Base-by-base conservation (phyloP, 2,888 invertebrate genomes). In the Campopleginae sp. region DNA sequence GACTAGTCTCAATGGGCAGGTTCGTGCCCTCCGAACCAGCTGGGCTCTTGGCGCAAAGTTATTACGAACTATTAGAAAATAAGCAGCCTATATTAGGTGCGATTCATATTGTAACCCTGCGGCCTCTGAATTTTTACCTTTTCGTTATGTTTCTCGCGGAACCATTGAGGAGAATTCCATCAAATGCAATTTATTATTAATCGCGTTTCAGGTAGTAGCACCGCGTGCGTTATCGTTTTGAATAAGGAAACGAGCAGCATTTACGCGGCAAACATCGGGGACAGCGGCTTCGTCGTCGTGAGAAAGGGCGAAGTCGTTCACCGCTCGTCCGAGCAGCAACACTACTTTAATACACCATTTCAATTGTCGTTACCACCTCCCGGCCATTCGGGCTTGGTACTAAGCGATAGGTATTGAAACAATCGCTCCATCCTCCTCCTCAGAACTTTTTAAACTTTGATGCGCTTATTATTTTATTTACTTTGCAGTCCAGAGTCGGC, bases 271-370 rank as follows among this genome's bases (percentile, higher is more conserved):
- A 99, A 99, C 94, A 98, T 99, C 89, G 99, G 99, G n/a, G 99
- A 99, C 94, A 99, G 99, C 92, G 99, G 99, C 17, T 99, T 98
- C 94, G 97, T 99, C 95, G 97, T 99, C 76, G 97, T 98, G 80
- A 95, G 98, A 31, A 95, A 96, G 74, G 98, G 98, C 27, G 95
- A 96, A 89, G 96, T 99, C 27, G 97, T 99, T 38, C 98, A 98
- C 93, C 96, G 98, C 86, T 99, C 99, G 5, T 97, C 98, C 91
- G 99, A 99, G 93, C 99, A 99, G 92, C 98, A 99, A 91, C 99
- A 99, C 94, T 99, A 99, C 94, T 99, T 99, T 94, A 99, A 99
- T 94, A 99, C 99, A 54, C 99, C 99, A 4, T 99, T 98, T 95
- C 99, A 99, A 94, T 95, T 99, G 87, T 98, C 99, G 71, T 94